Evolutionary conservation across 2,797 vertebrate genomes (phyloP), one percentile per base, ranked within the genome.

Genomic region (Garrulus glandarius): DNA sequence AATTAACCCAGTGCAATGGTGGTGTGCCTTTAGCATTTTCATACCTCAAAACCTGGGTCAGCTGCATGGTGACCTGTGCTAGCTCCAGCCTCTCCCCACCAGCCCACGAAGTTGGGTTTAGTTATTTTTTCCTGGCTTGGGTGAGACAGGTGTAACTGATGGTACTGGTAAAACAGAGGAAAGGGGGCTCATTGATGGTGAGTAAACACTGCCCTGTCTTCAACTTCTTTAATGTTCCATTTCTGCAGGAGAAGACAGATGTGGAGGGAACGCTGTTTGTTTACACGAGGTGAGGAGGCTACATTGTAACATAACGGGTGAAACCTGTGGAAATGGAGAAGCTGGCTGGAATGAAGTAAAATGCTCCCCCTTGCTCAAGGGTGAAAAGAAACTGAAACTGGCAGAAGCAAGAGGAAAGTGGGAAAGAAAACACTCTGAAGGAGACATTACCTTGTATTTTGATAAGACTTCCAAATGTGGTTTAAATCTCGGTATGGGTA

Each of bases 181-280:
- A 39, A 23, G 3, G 19, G 26, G 10, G 7, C 29, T 90, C 32
- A 2, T 16, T 69, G 74, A 3, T 70, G 34, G 46, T 60, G 36
- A 46, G 52, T 57, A 72, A 91, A 83, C 0, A 0, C 56, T 71
- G 59, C 63, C 43, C 68, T 91, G 41, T 34, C 87, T 80, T 94
- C 43, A 94, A 32, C 77, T 85, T 77, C 32, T 47, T 87, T 67
- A 44, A 86, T 63, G 77, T 81, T 96, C 52, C 80, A 91, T 93
- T 97, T 94, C 61, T 94, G 95, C 96, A 99, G 99, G 99, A 99
- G 96, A 99, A 99, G 98, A 99, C 99, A 3, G 98, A 99, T 21
- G 99, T 99, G 88, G 99, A 99, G 96, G 99, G 99, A 64, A 99
- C 99, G 0, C 97, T 99, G 67, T 99, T 99, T 98, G 99, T 99